Percentiles rank a stretch among this genome's conserved stretches.
Conservation (phyloP, 2,797 vertebrate species). For the Carduelis carduelis region DNA sequence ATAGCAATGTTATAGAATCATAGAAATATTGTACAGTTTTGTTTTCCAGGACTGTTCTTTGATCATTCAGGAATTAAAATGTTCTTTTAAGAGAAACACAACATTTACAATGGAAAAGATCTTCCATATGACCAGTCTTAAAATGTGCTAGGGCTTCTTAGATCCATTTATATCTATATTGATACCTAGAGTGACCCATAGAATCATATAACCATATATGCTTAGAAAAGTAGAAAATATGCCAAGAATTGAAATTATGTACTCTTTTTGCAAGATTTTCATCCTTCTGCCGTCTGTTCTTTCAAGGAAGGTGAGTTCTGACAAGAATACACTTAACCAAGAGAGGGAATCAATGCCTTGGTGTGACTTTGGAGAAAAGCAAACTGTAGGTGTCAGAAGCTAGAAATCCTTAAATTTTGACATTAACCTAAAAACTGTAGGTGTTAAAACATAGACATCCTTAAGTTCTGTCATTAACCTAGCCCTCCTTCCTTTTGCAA, state of each 20-base stretch:
- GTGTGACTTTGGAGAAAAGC: background rate
- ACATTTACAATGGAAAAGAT: background rate
- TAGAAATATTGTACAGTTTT: background rate
- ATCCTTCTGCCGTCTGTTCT: background rate
- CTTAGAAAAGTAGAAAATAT: background rate
- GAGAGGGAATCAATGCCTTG: background rate
- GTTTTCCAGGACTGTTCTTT: background rate
- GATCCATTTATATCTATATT: background rate
- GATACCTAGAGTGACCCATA: background rate
- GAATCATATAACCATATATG: background rate
- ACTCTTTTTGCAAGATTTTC: background rate
- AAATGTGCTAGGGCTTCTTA: background rate
- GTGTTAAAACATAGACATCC: background rate
- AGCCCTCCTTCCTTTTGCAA: background rate
- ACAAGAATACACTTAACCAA: background rate
- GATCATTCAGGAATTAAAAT: background rate
- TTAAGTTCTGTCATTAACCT: background rate
- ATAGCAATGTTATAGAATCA: background rate
- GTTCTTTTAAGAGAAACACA: background rate
- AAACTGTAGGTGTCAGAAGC: background rate
- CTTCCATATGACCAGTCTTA: background rate
- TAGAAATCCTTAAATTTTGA: background rate
- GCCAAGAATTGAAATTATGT: background rate
- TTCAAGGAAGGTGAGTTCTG: background rate
- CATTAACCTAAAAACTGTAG: background rate